phyloP scores from a whole-genome alignment of 2,797 vertebrate genomes.

The Argyrosomus regius region DNA sequence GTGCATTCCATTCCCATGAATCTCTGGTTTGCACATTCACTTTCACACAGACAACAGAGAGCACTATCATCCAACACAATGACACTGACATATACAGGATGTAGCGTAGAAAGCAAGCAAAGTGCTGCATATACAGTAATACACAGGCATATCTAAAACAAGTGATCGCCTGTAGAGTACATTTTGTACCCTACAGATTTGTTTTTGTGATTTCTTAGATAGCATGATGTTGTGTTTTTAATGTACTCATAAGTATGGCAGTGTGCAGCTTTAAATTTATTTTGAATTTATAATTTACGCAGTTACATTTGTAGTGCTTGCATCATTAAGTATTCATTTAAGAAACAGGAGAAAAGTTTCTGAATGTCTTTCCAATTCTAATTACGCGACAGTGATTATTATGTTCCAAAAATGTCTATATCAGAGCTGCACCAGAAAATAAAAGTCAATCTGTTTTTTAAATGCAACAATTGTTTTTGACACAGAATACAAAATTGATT shows the following conservation, averaged over 20 bases:
- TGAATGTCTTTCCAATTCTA: not conserved
- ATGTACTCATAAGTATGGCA: no score
- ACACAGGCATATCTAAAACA: not conserved
- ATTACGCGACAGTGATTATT: constrained; percentile 30
- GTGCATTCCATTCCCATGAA: constrained; percentile 61
- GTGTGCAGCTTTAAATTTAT: not conserved
- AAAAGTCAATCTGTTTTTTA: constrained; percentile 21
- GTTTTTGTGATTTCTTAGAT: not conserved
- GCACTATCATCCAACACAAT: constrained; percentile 10
- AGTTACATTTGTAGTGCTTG: not conserved
- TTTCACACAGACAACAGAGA: not conserved
- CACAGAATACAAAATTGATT: constrained; percentile 7
- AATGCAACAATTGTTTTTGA: constrained; percentile 28
- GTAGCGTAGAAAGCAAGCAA: not conserved
- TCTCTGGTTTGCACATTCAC: constrained; percentile 4
- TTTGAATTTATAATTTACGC: constrained; percentile 2
- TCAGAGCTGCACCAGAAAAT: constrained; percentile 21
- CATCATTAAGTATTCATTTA: not conserved
- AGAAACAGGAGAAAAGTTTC: constrained; percentile 2
- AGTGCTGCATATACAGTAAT: not conserved
- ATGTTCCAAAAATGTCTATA: constrained; percentile 1
- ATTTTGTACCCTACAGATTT: not conserved
- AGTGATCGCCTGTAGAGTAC: not conserved
- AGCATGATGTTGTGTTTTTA: not conserved
- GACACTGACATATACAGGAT: not conserved